Conservation (phyloP, 1,140 invertebrate genomes). For the silkworm (Bombyx mori) region DNA sequence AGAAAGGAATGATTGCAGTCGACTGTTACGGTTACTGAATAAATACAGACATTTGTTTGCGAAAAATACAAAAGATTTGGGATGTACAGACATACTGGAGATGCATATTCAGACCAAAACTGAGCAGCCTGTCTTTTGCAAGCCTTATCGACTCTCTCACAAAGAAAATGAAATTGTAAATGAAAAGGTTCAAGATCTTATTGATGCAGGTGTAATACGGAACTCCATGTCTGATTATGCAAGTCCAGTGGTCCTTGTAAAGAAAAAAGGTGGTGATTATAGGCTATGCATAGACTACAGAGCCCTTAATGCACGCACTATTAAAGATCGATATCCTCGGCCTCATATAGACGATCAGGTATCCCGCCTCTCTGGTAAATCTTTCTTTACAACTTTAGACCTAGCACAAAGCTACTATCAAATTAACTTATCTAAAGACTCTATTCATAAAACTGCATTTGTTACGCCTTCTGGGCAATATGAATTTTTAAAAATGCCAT, state of each 20-base stretch:
- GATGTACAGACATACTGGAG: constrained; percentile 16
- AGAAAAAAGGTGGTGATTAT: constrained; percentile 3
- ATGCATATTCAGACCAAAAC: constrained; percentile 17
- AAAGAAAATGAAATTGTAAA: constrained; percentile 12
- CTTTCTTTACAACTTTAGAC: constrained; percentile 42
- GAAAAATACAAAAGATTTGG: constrained; percentile 13
- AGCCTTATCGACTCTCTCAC: constrained; percentile 19
- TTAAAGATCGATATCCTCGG: constrained; percentile 6
- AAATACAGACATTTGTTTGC: constrained; percentile 15
- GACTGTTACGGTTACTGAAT: constrained; percentile 5
- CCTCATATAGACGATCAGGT: constrained; percentile 22
- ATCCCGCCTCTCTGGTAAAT: constrained; percentile 25
- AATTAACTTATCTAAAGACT: constrained; percentile 27
- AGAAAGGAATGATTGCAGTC: too few species aligned
- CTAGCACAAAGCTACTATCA: constrained; percentile 56
- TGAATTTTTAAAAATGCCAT: constrained; percentile 26
- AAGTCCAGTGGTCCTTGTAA: constrained; percentile 3
- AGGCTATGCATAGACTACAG: constrained; percentile 7
- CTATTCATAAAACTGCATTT: constrained; percentile 33
- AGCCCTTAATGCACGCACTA: constrained; percentile 1
- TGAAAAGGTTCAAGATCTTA: constrained; percentile 1
- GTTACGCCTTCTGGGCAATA: constrained; percentile 35
- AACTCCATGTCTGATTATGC: constrained; percentile 7
- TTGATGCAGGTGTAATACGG: neutral
- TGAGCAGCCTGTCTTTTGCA: constrained; percentile 18